Percentiles rank a stretch among this genome's conserved stretches.
Evolutionary conservation across 2,113 vertebrate genomes (phyloP).

Genomic region (Sebastes fasciatus): DNA sequence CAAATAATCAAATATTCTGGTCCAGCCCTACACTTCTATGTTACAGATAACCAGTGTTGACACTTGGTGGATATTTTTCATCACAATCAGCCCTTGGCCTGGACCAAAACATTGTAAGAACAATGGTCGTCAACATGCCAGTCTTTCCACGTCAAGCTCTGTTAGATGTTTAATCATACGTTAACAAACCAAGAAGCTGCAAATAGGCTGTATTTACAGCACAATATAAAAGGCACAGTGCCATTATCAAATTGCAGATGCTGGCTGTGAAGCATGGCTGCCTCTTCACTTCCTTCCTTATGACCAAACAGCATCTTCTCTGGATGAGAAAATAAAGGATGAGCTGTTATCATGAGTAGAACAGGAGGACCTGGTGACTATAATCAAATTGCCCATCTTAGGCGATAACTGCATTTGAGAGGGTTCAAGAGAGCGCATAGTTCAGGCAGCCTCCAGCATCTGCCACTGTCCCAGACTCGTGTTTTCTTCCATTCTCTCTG

Average conservation of each 20-base stretch:
- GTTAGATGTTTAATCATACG: constrained; percentile 27
- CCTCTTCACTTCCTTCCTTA: constrained; percentile 3
- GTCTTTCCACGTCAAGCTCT: constrained; percentile 5
- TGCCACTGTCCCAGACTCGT: neutral
- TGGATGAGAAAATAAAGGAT: constrained; percentile 24
- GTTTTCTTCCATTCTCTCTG: neutral
- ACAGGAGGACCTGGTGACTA: constrained; percentile 20
- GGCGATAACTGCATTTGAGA: constrained; percentile 38
- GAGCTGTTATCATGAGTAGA: constrained; percentile 49
- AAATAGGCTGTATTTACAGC: constrained; percentile 32
- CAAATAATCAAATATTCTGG: neutral
- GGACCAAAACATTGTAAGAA: neutral
- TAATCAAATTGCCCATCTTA: constrained; percentile 51
- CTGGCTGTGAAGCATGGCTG: constrained; percentile 16
- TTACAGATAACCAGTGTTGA: neutral
- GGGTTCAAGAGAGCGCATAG: constrained; percentile 11
- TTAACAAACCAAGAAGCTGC: constrained; percentile 26
- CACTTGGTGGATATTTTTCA: neutral
- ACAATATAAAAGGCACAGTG: constrained; percentile 19
- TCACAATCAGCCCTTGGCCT: neutral
- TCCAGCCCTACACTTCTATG: neutral
- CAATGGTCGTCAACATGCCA: neutral
- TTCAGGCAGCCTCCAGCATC: constrained; percentile 24
- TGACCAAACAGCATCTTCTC: constrained; percentile 2
- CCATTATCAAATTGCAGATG: constrained; percentile 45